phyloP scores from a whole-genome alignment of 2,888 invertebrate genomes.

The Catotricha subobsoleta region DNA sequence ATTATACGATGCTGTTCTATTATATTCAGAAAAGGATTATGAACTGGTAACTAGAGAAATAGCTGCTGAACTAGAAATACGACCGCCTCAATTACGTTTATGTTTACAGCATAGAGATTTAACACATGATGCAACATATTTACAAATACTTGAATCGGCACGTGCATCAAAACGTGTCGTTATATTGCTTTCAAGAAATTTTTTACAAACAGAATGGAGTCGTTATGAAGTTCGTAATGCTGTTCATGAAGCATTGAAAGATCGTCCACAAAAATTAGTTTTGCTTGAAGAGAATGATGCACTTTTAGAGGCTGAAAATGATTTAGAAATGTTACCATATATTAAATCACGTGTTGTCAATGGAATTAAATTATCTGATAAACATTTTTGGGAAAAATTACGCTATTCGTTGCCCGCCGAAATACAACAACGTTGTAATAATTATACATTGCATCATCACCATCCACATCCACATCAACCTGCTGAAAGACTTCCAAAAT shows the following conservation, averaged over 20 bases:
- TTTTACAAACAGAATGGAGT: slow-evolving; percentile 87
- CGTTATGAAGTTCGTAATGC: slow-evolving; percentile 79
- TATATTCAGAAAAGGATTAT: slow-evolving; percentile 84
- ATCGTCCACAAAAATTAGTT: slow-evolving; percentile 70
- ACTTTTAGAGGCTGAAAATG: slow-evolving; percentile 65
- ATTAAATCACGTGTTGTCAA: slow-evolving; percentile 60
- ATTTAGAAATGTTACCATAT: slow-evolving; percentile 76
- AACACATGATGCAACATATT: slow-evolving; percentile 43
- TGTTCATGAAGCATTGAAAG: slow-evolving; percentile 72
- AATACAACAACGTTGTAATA: slow-evolving; percentile 66
- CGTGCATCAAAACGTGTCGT: slow-evolving; percentile 75
- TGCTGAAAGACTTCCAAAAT: slow-evolving; percentile 26
- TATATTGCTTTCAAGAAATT: slow-evolving; percentile 72
- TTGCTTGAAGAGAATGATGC: slow-evolving; percentile 74
- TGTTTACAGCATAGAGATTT: slow-evolving; percentile 81
- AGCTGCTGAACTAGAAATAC: slow-evolving; percentile 71
- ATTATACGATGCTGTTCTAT: slow-evolving; percentile 79
- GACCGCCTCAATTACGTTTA: slow-evolving; percentile 46
- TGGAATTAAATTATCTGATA: slow-evolving; percentile 71
- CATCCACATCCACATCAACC: background rate
- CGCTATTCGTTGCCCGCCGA: slow-evolving; percentile 70
- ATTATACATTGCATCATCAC: slow-evolving; percentile 55
- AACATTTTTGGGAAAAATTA: slow-evolving; percentile 84
- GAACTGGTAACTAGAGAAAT: slow-evolving; percentile 71
- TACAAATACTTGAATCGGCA: slow-evolving; percentile 59